A percentile compares a stretch with the other conserved stretches of the same genome.
phyloP scores from a whole-genome alignment of 2,888 invertebrate genomes.

The Pandemis heparana region DNA sequence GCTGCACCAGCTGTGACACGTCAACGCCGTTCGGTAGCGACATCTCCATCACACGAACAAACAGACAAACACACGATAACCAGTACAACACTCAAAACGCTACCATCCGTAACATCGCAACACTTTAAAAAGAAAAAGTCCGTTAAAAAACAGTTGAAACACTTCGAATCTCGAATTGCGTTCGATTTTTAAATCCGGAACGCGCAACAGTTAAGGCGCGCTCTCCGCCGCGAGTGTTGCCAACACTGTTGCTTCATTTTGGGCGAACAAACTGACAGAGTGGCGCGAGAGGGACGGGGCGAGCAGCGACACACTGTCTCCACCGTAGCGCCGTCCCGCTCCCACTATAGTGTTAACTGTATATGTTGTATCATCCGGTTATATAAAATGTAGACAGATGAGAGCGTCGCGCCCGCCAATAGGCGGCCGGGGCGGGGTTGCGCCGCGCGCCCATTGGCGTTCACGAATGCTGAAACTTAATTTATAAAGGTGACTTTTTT shows the following conservation, averaged over 20 bases:
- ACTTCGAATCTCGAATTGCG: conserved; percentile 43
- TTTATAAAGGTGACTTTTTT: conserved; percentile 85
- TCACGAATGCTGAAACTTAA: conserved; percentile 77
- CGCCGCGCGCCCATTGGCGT: conserved; percentile 70
- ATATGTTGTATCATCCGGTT: conserved; percentile 85
- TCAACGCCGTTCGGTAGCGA: conserved; percentile 94
- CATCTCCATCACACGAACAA: conserved; percentile 84
- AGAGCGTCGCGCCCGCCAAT: conserved; percentile 70
- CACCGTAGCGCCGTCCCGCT: conserved; percentile 69
- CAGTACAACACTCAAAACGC: conserved; percentile 44
- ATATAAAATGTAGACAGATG: conserved; percentile 84
- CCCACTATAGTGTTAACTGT: conserved; percentile 80
- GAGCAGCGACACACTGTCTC: conserved; percentile 80
- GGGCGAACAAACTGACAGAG: conserved; percentile 69
- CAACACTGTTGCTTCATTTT: conserved; percentile 83
- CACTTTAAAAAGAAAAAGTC: conserved; percentile 44
- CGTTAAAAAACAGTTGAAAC: conserved; percentile 32
- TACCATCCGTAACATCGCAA: conserved; percentile 46
- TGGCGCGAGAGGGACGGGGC: conserved; percentile 65
- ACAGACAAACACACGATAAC: conserved; percentile 47
- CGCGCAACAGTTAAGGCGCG: conserved; percentile 65
- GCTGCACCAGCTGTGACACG: conserved; percentile 94
- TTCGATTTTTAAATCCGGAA: conserved; percentile 40
- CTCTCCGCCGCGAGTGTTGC: conserved; percentile 65
- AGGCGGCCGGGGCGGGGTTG: conserved; percentile 61